Base-by-base conservation (phyloP, 2,113 vertebrate genomes). In the Solea solea region DNA sequence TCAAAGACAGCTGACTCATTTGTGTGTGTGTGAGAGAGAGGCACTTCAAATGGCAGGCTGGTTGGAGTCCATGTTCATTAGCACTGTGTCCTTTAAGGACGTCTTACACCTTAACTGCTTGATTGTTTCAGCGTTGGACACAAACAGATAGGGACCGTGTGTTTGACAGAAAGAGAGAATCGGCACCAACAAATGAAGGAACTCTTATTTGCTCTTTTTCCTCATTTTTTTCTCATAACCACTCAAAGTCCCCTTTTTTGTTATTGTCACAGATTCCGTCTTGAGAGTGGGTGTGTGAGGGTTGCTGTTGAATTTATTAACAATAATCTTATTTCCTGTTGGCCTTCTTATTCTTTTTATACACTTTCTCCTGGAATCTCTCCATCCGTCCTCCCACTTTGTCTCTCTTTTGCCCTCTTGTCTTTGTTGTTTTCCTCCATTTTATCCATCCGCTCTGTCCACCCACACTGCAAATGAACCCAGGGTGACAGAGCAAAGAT, bases 1-100 rank as follows among this genome's bases (percentile, higher is more conserved):
- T 81, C 58, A 75, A 79, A 85, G 82, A 78, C 58, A 79, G 81
- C 78, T 57, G 78, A 81, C 69, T 86, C 78, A 78, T 83, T 57
- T 81, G 74, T 76, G 64, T 34, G 34, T 34, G 34, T 69, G 62
- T n/a, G 74, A 28, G 68, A 68, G 59, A 60, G 16, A 62, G 61
- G 72, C 50, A 63, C 78, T 83, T 87, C 81, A 88, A 84, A 88
- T 67, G 78, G 76, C 73, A 66, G 67, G 13, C 71, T 73, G 73
- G 60, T 45, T 71, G 56, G 78, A 78, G 71, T 69, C 61, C 58
- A 57, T 61, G 59, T 80, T 88, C 80, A 77, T 90, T 89, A 82
- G 59, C 76, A 65, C 25, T 1, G 52, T 44, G 46, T 88, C 77
- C 84, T 84, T 74, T 15, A 75, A 84, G 77, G 71, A 82, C 42